A percentile compares a stretch with the other conserved stretches of the same genome.
These are phyloP conservation scores for Epizoanthus ramosus DNA, from an alignment of 92 coral and sea anemone species.

Conservation along the genomic window DNA sequence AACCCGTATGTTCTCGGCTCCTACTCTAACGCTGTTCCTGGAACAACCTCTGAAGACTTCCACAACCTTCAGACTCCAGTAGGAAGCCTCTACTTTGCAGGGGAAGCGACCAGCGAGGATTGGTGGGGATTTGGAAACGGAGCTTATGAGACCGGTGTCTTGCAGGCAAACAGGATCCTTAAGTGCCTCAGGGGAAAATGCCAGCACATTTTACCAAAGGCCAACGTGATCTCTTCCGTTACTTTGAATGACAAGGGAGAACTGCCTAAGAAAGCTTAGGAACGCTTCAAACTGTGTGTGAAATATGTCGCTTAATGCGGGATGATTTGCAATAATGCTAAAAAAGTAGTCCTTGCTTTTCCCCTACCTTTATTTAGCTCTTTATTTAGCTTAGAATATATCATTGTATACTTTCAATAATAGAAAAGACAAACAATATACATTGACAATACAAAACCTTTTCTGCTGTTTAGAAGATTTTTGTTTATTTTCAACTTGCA, in stretches of 20 bases:
- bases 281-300: no score
- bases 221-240: not conserved
- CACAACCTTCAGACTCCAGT: conserved; percentile 47
- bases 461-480: no score
- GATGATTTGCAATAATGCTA: no score
- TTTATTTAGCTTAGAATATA: no score
- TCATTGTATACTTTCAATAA: no score
- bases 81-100: conserved; percentile 70
- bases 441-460: no score
- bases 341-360: no score
- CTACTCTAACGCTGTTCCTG: conserved; percentile 66
- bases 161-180: conserved; percentile 42
- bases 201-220: conserved; percentile 19
- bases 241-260: not conserved
- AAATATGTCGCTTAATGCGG: no score
- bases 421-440: no score
- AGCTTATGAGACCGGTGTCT: conserved; percentile 61
- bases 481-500: no score
- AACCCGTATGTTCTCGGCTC: conserved; percentile 69
- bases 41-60: conserved; percentile 48
- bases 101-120: conserved; percentile 67
- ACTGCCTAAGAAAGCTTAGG: no score
- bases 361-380: no score
- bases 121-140: conserved; percentile 82
- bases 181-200: conserved; percentile 4